A percentile compares a stretch with the other conserved stretches of the same genome.
These are phyloP conservation scores for Syncerus caffer DNA, from an alignment of 2,797 vertebrate species.

Conservation along the genomic window DNA sequence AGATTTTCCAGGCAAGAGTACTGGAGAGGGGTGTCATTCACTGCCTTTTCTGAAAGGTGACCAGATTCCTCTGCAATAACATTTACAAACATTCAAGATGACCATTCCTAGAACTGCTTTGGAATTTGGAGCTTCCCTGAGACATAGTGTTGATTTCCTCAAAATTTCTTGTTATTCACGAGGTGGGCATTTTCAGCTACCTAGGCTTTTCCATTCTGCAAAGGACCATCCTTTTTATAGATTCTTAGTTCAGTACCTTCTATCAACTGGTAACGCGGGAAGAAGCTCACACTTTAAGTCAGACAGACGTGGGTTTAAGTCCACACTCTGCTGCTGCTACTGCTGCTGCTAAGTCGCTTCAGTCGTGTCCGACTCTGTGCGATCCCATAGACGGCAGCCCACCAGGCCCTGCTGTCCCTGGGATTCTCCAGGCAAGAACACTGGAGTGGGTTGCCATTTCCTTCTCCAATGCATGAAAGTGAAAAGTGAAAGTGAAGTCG, in stretches of 20 bases:
- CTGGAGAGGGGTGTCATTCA: too few relatives aligned
- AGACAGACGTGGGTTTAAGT: not conserved
- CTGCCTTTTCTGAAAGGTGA: not conserved
- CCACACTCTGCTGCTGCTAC: not conserved
- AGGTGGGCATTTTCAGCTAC: not conserved
- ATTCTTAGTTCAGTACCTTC: not conserved
- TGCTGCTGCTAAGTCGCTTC: too few relatives aligned
- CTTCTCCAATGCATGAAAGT: too few relatives aligned
- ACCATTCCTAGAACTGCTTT: not conserved
- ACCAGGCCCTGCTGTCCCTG: too few relatives aligned
- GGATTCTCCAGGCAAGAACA: too few relatives aligned
- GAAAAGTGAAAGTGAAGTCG: too few relatives aligned
- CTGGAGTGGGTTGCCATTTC: too few relatives aligned
- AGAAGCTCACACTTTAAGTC: not conserved
- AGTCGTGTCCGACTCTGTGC: too few relatives aligned
- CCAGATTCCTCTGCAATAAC: not conserved
- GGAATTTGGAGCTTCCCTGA: not conserved
- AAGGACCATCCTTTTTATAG: not conserved
- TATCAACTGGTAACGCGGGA: not conserved
- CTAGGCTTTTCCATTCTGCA: not conserved
- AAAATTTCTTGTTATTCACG: not conserved
- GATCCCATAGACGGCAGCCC: too few relatives aligned
- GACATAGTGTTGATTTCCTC: not conserved
- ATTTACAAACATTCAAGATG: not conserved
- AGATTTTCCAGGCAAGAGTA: too few relatives aligned